phyloP scores from a whole-genome alignment of 2,797 vertebrate genomes.

The Nyctibius grandis region DNA sequence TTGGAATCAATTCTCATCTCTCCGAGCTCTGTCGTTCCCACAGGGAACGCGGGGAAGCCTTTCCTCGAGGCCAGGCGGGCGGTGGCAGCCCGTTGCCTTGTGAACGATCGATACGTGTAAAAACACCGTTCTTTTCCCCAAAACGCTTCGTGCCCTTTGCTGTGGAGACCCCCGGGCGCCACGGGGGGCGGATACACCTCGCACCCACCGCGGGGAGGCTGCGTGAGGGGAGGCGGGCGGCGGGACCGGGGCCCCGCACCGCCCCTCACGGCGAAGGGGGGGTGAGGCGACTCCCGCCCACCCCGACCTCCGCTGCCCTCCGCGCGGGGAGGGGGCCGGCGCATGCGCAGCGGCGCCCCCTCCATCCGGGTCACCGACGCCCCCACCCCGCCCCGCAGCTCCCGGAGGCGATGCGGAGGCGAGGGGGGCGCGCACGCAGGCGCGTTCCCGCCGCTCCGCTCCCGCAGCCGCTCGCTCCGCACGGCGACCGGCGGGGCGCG shows the following conservation, averaged over 20 bases:
- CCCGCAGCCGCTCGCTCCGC: not conserved
- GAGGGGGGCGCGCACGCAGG: not conserved
- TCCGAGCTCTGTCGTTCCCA: not conserved
- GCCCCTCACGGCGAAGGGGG: not conserved
- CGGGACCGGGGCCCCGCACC: fast-evolving
- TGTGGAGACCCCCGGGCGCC: not conserved
- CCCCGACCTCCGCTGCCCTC: too few species aligned
- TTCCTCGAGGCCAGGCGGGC: not conserved
- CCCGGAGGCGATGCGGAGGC: not conserved
- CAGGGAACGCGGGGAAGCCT: not conserved
- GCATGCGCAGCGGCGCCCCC: not conserved
- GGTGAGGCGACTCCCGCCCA: too few species aligned
- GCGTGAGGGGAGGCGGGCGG: not conserved
- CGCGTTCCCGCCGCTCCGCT: not conserved
- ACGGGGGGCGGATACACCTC: fast-evolving
- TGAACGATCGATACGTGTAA: too few species aligned
- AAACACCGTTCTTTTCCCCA: fast-evolving
- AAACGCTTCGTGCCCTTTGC: not conserved
- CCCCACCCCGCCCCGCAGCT: not conserved
- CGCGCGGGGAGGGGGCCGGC: not conserved
- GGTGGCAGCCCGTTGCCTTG: fast-evolving
- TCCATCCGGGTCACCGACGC: not conserved
- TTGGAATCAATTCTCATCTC: not conserved
- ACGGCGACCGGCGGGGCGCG: not conserved
- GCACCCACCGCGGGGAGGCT: not conserved